These are phyloP conservation scores for Ardeotis arabs DNA, from an alignment of 2,113 vertebrate species.

Conservation along the genomic window DNA sequence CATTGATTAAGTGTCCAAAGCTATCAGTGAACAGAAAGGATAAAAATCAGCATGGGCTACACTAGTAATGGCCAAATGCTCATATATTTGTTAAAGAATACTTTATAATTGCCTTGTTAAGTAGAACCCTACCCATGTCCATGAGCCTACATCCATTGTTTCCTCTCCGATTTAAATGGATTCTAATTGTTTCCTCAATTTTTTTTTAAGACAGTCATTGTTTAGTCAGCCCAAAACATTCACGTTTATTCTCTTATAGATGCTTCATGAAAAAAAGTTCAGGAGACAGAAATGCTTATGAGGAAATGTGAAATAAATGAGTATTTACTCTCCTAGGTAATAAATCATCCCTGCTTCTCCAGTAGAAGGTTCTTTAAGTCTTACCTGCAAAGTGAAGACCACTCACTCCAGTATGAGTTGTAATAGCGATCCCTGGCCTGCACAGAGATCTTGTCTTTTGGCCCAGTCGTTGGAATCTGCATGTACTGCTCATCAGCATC, in stretches of 20 bases:
- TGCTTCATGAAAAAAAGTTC: not conserved
- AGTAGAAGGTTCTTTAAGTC: not conserved
- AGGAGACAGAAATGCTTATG: not conserved
- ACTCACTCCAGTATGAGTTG: conserved; percentile 67
- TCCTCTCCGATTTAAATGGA: not conserved
- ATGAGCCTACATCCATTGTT: not conserved
- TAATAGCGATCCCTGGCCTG: conserved; percentile 71
- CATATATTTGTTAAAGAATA: not conserved
- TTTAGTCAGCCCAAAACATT: not conserved
- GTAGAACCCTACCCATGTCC: not conserved
- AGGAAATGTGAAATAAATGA: not conserved
- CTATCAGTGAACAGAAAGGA: not conserved
- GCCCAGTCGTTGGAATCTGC: not conserved
- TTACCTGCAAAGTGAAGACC: conserved; percentile 62
- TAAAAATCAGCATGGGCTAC: not conserved
- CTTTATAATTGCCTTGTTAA: not conserved
- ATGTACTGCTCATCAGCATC: not conserved
- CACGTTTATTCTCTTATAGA: not conserved
- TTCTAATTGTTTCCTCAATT: not conserved
- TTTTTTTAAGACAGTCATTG: not conserved
- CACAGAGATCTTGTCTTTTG: conserved; percentile 14
- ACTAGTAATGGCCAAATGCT: not conserved
- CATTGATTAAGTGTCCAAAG: not conserved
- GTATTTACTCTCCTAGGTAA: not conserved
- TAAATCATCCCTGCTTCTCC: not conserved